phyloP scores from a whole-genome alignment of 2,113 vertebrate genomes.

The Typhlomys cinereus region DNA sequence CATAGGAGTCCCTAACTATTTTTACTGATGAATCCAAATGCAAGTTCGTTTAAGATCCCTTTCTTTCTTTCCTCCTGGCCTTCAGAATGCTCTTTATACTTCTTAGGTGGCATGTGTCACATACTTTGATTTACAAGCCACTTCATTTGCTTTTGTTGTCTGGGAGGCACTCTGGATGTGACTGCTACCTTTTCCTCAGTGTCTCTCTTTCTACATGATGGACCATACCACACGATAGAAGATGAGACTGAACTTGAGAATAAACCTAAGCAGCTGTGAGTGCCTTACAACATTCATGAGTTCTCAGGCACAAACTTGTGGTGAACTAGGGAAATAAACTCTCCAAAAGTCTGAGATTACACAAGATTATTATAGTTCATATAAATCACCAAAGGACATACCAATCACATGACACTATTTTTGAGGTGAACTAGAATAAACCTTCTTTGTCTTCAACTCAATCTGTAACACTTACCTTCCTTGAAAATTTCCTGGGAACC shows the following conservation, averaged over 20 bases:
- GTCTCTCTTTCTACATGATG: background rate
- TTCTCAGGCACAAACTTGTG: background rate
- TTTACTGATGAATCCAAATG: background rate
- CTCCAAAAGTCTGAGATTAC: background rate
- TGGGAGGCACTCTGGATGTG: background rate
- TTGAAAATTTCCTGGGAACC: background rate
- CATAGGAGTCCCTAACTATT: background rate
- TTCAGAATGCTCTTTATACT: background rate
- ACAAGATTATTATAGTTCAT: background rate
- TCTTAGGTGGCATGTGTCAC: background rate
- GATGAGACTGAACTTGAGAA: background rate
- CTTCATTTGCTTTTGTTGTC: background rate
- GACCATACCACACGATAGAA: background rate
- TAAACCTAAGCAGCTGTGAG: background rate
- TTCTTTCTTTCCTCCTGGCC: background rate
- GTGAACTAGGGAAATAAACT: background rate
- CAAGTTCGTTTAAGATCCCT: background rate
- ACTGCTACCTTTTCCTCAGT: background rate
- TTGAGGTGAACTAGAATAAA: background rate
- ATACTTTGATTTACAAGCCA: constrained; percentile 12
- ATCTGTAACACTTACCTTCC: constrained; percentile 72
- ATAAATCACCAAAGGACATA: background rate
- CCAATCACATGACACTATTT: background rate
- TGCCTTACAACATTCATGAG: accelerated
- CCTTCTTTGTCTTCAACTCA: background rate